These are phyloP conservation scores for Drosophila ezoana DNA, from an alignment of 2,888 invertebrate species.

Conservation along the genomic window DNA sequence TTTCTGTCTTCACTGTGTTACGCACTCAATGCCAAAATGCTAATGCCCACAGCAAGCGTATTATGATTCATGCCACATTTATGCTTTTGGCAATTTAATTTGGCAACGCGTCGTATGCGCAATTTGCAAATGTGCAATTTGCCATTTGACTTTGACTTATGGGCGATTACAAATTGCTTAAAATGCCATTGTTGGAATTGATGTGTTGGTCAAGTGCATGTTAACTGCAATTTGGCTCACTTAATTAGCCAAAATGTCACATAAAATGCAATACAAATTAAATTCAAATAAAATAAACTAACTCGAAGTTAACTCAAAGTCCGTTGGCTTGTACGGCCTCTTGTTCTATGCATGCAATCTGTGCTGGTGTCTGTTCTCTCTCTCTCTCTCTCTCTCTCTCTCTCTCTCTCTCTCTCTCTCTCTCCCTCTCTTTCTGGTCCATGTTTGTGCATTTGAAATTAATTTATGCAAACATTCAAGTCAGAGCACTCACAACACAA, in stretches of 20 bases:
- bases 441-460: constrained; percentile 80
- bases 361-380: constrained; percentile 50
- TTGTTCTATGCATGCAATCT: constrained; percentile 60
- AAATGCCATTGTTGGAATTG: constrained; percentile 32
- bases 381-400: too few species aligned
- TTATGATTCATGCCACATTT: constrained; percentile 18
- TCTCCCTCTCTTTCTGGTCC: constrained; percentile 52
- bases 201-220: constrained; percentile 58
- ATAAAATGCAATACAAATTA: constrained; percentile 33
- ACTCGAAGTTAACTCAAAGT: constrained; percentile 19
- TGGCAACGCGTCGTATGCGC: constrained; percentile 58
- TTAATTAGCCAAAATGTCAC: constrained; percentile 55
- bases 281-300: constrained; percentile 26
- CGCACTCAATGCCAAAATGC: too few species aligned
- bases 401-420: too few species aligned
- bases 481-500: constrained; percentile 13
- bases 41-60: not conserved
- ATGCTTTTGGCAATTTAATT: constrained; percentile 49
- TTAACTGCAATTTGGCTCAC: constrained; percentile 43
- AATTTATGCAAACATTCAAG: constrained; percentile 77
- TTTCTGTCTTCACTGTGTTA: not conserved
- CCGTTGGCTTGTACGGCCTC: constrained; percentile 23
- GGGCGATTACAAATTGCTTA: constrained; percentile 34
- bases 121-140: constrained; percentile 37
- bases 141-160: constrained; percentile 48